phyloP scores from a whole-genome alignment of 2,888 invertebrate species.

The Lissonota sp. region DNA sequence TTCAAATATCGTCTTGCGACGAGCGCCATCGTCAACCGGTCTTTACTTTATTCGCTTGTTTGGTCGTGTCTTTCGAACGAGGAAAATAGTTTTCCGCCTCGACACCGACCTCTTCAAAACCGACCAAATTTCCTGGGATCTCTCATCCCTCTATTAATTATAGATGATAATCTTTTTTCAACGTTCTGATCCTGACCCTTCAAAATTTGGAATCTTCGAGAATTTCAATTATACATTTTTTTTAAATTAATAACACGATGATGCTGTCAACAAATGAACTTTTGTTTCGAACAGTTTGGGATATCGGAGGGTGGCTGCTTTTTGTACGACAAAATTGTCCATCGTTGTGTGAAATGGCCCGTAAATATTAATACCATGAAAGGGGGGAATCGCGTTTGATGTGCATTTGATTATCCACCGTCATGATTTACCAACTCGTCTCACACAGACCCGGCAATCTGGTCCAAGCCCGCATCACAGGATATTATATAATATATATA shows the following conservation, averaged over 20 bases:
- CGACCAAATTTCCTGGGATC: conserved; percentile 46
- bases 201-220: too few species aligned
- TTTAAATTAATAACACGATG: too few species aligned
- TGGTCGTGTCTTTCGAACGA: conserved; percentile 63
- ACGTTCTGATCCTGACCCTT: too few species aligned
- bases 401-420: conserved; percentile 13
- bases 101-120: not conserved
- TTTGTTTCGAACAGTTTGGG: too few species aligned
- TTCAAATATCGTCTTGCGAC: too few species aligned
- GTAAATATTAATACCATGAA: too few species aligned
- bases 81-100: conserved; percentile 68
- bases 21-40: not conserved
- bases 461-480: not conserved
- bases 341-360: too few species aligned
- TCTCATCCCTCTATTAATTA: too few species aligned
- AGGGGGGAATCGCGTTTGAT: not conserved
- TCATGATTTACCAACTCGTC: conserved; percentile 21
- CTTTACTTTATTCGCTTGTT: conserved; percentile 56
- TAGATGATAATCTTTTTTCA: not conserved
- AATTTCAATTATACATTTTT: too few species aligned
- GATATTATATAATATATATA: not conserved
- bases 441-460: not conserved
- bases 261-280: too few species aligned
- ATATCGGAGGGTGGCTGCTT: too few species aligned
- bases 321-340: too few species aligned